These are phyloP conservation scores for Orthonychiurus folsomi DNA, from an alignment of 2,888 invertebrate species.

Conservation along the genomic window DNA sequence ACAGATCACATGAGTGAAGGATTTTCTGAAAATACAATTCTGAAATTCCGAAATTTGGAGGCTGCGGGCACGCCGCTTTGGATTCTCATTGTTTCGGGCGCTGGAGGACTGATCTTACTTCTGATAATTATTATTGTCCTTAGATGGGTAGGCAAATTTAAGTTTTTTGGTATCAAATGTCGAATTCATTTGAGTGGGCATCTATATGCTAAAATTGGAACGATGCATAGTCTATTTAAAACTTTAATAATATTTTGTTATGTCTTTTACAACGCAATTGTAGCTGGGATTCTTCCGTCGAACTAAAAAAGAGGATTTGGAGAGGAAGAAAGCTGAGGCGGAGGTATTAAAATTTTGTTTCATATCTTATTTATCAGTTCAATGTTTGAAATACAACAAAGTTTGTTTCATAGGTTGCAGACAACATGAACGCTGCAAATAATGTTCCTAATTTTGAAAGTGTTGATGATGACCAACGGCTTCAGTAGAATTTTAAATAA, in stretches of 20 bases:
- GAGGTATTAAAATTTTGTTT: slow-evolving; percentile 1
- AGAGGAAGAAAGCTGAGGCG: neutral
- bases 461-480: neutral
- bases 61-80: neutral
- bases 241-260: too few relatives aligned
- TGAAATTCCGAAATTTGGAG: neutral
- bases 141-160: neutral
- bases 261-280: too few relatives aligned
- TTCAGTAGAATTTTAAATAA: neutral
- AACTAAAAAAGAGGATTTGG: neutral
- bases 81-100: neutral
- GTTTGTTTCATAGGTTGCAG: neutral
- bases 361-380: slow-evolving; percentile 10
- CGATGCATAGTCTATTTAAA: too few relatives aligned
- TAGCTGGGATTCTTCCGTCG: neutral
- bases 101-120: neutral
- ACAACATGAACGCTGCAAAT: neutral
- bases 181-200: too few relatives aligned
- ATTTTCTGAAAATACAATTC: neutral
- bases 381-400: neutral
- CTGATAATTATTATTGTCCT: neutral
- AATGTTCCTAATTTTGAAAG: neutral
- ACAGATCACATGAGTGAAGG: neutral
- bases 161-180: neutral
- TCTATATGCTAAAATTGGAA: too few relatives aligned